These are phyloP conservation scores for Girardinichthys multiradiatus DNA, from an alignment of 2,113 vertebrate species.

Conservation along the genomic window DNA sequence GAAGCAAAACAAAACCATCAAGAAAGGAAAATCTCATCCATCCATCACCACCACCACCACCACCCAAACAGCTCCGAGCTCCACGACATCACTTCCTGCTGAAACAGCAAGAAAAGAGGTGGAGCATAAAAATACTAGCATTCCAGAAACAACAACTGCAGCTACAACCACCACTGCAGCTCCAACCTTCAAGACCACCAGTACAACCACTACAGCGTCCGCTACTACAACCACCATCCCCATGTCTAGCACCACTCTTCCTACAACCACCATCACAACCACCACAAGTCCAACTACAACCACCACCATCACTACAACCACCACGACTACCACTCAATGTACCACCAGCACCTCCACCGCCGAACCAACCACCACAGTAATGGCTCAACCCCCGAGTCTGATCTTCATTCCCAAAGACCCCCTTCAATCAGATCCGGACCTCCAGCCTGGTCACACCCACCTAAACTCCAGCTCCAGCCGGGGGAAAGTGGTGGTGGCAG, in stretches of 20 bases:
- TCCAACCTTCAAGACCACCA: neutral
- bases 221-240: neutral
- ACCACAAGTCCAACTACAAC: neutral
- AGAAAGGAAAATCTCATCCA: slow-evolving; percentile 59
- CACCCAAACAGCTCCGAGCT: neutral
- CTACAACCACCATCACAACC: neutral
- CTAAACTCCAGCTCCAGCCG: slow-evolving; percentile 24
- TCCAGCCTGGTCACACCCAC: slow-evolving; percentile 15
- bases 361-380: slow-evolving; percentile 15
- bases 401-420: slow-evolving; percentile 53
- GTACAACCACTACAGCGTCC: neutral
- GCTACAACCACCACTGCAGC: neutral
- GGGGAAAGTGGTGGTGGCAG: slow-evolving; percentile 18
- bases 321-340: neutral
- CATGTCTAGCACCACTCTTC: neutral
- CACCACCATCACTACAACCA: neutral
- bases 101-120: neutral
- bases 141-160: slow-evolving; percentile 5
- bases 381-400: slow-evolving; percentile 14
- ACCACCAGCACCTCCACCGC: slow-evolving; percentile 6
- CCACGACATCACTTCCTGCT: slow-evolving; percentile 34
- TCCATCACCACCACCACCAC: neutral
- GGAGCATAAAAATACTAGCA: slow-evolving; percentile 22
- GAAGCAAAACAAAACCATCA: slow-evolving; percentile 65
- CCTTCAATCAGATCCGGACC: slow-evolving; percentile 20